These are phyloP conservation scores for Nymphalis polychloros DNA, from an alignment of 2,888 invertebrate genomes.

Conservation along the genomic window DNA sequence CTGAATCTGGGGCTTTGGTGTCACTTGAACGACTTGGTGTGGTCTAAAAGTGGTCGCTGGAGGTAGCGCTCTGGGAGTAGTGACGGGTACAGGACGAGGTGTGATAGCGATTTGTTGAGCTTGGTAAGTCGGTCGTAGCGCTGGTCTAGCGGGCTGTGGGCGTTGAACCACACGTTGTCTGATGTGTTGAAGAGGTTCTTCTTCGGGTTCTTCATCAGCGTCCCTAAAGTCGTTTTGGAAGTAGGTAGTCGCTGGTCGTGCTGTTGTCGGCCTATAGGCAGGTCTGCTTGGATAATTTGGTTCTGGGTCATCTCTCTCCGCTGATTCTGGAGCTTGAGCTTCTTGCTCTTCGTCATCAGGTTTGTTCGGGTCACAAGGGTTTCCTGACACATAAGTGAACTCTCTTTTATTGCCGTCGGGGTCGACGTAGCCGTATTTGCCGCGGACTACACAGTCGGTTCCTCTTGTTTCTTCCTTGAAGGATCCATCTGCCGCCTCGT, in stretches of 20 bases:
- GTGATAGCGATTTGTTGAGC: constrained; percentile 81
- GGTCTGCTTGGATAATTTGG: constrained; percentile 82
- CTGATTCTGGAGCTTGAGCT: constrained; percentile 78
- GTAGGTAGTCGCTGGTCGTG: constrained; percentile 84
- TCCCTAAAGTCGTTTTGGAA: constrained; percentile 87
- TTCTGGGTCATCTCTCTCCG: constrained; percentile 83
- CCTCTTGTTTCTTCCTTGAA: constrained; percentile 94
- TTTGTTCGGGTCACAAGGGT: constrained; percentile 93
- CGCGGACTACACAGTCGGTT: constrained; percentile 92
- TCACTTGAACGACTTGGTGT: constrained; percentile 81
- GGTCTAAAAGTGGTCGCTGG: constrained; percentile 86
- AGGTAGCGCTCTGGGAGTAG: constrained; percentile 76
- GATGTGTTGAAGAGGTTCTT: constrained; percentile 75
- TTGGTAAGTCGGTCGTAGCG: constrained; percentile 66
- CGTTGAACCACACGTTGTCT: constrained; percentile 76
- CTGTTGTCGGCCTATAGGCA: constrained; percentile 69
- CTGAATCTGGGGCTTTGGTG: constrained; percentile 76
- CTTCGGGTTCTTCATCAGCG: constrained; percentile 83
- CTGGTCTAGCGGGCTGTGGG: constrained; percentile 52
- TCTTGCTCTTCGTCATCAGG: constrained; percentile 85
- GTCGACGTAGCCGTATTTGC: constrained; percentile 93
- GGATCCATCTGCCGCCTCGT: constrained; percentile 91
- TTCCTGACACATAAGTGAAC: constrained; percentile 92
- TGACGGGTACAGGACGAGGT: constrained; percentile 81
- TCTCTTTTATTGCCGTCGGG: constrained; percentile 93